These are phyloP conservation scores for Tokudaia tokunoshimensis DNA, from an alignment of 2,797 vertebrate genomes.

Conservation along the genomic window DNA sequence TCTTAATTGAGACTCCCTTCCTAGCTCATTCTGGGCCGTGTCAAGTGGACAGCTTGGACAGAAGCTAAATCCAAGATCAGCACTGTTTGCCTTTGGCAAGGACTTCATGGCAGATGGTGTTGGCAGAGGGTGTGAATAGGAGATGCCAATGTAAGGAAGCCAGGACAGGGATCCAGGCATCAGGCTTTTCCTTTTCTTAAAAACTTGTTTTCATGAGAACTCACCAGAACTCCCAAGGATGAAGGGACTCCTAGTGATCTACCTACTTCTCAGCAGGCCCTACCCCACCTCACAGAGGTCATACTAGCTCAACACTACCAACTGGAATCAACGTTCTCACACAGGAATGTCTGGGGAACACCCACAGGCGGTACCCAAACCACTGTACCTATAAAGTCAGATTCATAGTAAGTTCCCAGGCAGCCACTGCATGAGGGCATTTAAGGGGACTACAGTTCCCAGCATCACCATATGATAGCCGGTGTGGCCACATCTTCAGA, in stretches of 20 bases:
- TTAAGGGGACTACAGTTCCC: neutral
- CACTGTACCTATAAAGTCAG: neutral
- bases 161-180: neutral
- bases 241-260: too few species aligned
- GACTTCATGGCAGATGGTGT: neutral
- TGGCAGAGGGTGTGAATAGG: neutral
- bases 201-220: neutral
- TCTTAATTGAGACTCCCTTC: too few species aligned
- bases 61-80: neutral
- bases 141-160: neutral
- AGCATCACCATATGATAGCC: neutral
- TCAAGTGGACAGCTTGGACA: neutral
- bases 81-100: neutral
- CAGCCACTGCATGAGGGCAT: too few species aligned
- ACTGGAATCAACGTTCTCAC: neutral
- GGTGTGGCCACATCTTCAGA: neutral
- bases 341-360: neutral
- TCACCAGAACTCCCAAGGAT: neutral
- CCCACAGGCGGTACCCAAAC: neutral
- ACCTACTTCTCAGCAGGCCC: neutral
- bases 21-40: too few species aligned
- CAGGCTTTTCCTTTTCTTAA: neutral
- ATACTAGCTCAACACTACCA: neutral
- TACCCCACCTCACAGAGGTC: neutral
- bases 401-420: neutral